phyloP scores from a whole-genome alignment of 2,888 invertebrate species.

The Brachyopa scutellaris region DNA sequence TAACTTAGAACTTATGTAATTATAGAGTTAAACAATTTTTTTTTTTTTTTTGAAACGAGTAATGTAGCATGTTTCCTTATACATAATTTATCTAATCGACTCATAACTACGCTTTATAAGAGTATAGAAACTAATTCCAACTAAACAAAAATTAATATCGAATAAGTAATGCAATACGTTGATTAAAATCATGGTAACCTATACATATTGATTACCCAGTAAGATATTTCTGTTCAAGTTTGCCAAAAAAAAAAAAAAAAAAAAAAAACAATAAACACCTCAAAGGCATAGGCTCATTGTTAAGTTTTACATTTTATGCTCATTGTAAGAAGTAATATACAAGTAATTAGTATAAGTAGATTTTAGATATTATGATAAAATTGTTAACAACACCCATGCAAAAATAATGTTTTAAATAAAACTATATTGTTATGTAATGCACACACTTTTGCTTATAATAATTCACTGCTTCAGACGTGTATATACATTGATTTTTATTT shows the following conservation, averaged over 20 bases:
- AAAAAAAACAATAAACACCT: not conserved
- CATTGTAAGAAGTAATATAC: constrained; percentile 5
- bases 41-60: constrained; percentile 3
- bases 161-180: constrained; percentile 12
- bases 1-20: no score
- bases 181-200: constrained; percentile 4
- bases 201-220: constrained; percentile 9
- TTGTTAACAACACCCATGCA: constrained; percentile 1
- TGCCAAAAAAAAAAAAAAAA: constrained; percentile 3
- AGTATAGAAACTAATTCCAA: not conserved
- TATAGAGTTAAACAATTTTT: no score
- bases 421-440: not conserved
- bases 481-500: constrained; percentile 2
- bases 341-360: not conserved
- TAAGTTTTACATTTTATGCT: constrained; percentile 40
- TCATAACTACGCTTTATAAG: constrained; percentile 17
- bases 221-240: constrained; percentile 25
- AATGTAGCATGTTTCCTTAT: not conserved
- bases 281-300: constrained; percentile 38
- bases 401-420: constrained; percentile 4
- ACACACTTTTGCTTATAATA: constrained; percentile 14
- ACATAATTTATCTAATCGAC: not conserved
- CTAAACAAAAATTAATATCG: not conserved
- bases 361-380: not conserved
- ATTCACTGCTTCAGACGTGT: constrained; percentile 23